Conservation (phyloP, 2,888 invertebrate species). For the Dysmachus trigonus region DNA sequence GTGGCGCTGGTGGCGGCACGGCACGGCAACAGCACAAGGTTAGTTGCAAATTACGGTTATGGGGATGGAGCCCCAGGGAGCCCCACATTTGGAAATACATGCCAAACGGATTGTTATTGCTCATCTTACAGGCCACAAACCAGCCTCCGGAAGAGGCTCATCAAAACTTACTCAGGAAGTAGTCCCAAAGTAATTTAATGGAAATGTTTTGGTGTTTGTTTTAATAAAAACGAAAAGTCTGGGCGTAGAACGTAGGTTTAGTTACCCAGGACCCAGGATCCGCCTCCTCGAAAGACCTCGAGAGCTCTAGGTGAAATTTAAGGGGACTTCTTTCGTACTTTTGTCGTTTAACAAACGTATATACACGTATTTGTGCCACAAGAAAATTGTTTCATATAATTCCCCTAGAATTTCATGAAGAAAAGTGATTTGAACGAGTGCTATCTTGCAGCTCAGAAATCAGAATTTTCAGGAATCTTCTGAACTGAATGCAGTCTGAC, state of each 20-base stretch:
- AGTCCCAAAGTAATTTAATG: conserved; percentile 1
- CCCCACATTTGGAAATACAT: neutral
- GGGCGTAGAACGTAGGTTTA: neutral
- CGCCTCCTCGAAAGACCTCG: neutral
- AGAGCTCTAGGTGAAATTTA: neutral
- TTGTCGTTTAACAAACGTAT: neutral
- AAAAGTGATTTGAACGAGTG: neutral
- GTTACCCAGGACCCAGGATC: neutral
- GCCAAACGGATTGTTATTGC: conserved; percentile 31
- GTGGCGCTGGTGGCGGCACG: neutral
- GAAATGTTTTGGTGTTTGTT: conserved; percentile 2
- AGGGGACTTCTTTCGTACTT: neutral
- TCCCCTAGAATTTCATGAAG: neutral
- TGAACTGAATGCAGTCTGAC: neutral
- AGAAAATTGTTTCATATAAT: neutral
- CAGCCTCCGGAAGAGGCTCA: neutral
- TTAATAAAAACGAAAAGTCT: conserved; percentile 20
- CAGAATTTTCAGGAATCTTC: neutral
- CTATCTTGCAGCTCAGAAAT: neutral
- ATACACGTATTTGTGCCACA: neutral
- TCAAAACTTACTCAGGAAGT: conserved; percentile 19
- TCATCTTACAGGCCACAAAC: neutral
- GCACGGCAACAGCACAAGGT: neutral
- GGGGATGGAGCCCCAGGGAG: conserved; percentile 17
- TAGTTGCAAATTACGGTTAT: conserved; percentile 40